These are phyloP conservation scores for Limnothrissa miodon DNA, from an alignment of 2,113 vertebrate species.

Conservation along the genomic window DNA sequence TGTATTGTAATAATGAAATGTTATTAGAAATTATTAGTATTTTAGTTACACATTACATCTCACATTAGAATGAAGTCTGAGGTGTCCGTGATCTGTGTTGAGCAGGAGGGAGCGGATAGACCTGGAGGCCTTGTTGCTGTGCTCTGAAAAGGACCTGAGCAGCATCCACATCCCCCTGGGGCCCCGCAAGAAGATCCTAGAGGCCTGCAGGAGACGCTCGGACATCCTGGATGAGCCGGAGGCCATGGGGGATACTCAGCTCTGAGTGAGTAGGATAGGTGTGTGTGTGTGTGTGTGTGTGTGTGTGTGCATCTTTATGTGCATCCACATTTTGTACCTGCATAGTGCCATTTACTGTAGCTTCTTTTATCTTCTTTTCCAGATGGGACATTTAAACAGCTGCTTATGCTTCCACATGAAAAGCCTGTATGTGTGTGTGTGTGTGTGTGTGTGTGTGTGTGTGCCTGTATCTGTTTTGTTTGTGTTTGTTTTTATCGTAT, in stretches of 20 bases:
- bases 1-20: too few species aligned
- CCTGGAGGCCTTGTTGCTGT: slow-evolving; percentile 87
- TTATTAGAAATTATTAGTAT: too few species aligned
- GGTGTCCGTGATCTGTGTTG: not conserved
- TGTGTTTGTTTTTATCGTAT: too few species aligned
- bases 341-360: not conserved
- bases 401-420: not conserved
- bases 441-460: not conserved
- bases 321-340: not conserved
- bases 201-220: slow-evolving; percentile 79
- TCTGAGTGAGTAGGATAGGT: slow-evolving; percentile 72
- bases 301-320: slow-evolving; percentile 22
- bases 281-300: not conserved
- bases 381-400: not conserved
- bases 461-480: not conserved
- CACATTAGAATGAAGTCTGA: not conserved
- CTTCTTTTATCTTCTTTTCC: not conserved
- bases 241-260: slow-evolving; percentile 83
- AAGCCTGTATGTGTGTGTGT: not conserved
- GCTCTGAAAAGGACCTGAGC: slow-evolving; percentile 90
- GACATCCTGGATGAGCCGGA: slow-evolving; percentile 83
- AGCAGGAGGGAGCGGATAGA: slow-evolving; percentile 86
- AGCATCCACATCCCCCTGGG: slow-evolving; percentile 91
- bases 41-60: too few species aligned
- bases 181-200: slow-evolving; percentile 91